Percentiles rank a stretch among this genome's conserved stretches.
These are phyloP conservation scores for Halictus ligatus DNA, from an alignment of 2,888 invertebrate genomes.

Conservation along the genomic window DNA sequence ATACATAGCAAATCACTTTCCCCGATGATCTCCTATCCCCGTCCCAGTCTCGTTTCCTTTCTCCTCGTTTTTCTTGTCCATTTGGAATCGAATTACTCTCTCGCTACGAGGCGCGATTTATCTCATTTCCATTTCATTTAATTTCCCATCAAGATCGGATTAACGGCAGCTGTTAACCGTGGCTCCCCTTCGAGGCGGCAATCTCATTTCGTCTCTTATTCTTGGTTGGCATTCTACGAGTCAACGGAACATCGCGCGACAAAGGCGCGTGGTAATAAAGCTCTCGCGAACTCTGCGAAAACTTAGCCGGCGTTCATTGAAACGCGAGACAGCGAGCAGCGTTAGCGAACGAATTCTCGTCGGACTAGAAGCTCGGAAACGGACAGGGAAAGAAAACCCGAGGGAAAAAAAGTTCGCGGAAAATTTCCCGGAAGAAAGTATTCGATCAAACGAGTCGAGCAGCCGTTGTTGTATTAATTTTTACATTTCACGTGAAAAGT, in stretches of 20 bases:
- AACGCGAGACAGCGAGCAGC: constrained; percentile 1
- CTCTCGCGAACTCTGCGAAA: not conserved
- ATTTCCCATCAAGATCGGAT: not conserved
- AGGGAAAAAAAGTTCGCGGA: constrained; percentile 1
- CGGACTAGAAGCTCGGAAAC: not conserved
- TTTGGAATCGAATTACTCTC: not conserved
- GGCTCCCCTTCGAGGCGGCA: not conserved
- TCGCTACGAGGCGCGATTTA: not conserved
- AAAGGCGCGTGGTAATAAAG: not conserved
- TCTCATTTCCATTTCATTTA: constrained; percentile 10
- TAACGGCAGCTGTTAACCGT: constrained; percentile 11
- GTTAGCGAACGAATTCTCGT: not conserved
- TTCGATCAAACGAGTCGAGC: not conserved
- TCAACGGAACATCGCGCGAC: not conserved
- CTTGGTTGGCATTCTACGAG: not conserved
- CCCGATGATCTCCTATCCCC: not conserved
- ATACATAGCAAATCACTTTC: constrained; percentile 1
- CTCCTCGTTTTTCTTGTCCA: not conserved
- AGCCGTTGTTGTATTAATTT: not conserved
- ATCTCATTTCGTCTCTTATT: not conserved
- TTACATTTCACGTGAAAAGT: not conserved
- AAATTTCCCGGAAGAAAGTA: not conserved
- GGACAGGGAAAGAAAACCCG: not conserved
- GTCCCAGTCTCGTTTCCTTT: not conserved
- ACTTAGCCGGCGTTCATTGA: not conserved